These are phyloP conservation scores for Ctenoplectra terminalis DNA, from an alignment of 1,140 invertebrate genomes.

Conservation along the genomic window DNA sequence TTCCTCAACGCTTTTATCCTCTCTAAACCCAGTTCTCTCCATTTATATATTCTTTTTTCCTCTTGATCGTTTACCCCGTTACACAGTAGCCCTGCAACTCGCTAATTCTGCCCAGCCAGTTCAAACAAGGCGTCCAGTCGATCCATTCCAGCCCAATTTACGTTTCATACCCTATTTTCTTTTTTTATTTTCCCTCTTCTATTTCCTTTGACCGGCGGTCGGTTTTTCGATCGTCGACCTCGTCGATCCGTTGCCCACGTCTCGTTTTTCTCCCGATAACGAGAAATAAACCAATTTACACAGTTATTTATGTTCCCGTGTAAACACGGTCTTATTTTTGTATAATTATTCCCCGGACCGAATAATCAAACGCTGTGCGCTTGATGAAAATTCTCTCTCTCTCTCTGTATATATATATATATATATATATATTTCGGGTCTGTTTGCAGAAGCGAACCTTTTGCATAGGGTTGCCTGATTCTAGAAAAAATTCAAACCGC, in stretches of 20 bases:
- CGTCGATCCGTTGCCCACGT: not conserved
- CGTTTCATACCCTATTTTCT: not conserved
- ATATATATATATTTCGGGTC: too few relatives aligned
- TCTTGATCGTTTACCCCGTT: not conserved
- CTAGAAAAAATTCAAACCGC: too few relatives aligned
- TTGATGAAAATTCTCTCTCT: not conserved
- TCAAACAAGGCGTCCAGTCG: slow-evolving; percentile 4
- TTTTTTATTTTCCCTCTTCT: not conserved
- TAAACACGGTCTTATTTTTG: slow-evolving; percentile 21
- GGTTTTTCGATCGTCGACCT: not conserved
- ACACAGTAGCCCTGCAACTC: not conserved
- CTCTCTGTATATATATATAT: not conserved
- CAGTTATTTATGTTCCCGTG: not conserved
- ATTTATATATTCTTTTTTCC: not conserved
- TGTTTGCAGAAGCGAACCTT: too few relatives aligned
- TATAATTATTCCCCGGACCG: slow-evolving; percentile 13
- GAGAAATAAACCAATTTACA: slow-evolving; percentile 30
- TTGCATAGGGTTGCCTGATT: too few relatives aligned
- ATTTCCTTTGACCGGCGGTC: not conserved
- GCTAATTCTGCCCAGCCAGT: not conserved
- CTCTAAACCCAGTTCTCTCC: not conserved
- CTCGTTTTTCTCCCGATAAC: slow-evolving; percentile 21
- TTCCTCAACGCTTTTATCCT: not conserved
- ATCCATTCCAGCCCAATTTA: not conserved
- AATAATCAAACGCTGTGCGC: not conserved